phyloP scores from a whole-genome alignment of 2,113 vertebrate species.

The Brevimyrus niger region DNA sequence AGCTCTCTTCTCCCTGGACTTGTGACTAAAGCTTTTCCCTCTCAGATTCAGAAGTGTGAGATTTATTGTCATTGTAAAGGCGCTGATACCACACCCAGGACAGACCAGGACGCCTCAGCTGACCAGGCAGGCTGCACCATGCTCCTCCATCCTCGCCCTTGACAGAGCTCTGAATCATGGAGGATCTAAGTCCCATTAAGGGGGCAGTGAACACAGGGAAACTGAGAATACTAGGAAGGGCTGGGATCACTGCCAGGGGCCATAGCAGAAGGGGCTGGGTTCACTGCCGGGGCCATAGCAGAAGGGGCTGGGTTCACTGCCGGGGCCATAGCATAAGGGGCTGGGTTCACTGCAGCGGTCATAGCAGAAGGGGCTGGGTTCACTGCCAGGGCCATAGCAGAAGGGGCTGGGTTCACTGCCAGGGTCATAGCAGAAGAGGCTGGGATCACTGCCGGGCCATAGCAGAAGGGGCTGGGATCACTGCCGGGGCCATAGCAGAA shows the following conservation, averaged over 20 bases:
- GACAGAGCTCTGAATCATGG: neutral
- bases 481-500: no score
- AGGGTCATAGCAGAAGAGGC: no score
- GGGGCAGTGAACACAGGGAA: neutral
- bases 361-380: no score
- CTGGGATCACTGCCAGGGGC: no score
- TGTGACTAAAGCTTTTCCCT: slow-evolving; percentile 1
- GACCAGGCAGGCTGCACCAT: neutral
- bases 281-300: neutral
- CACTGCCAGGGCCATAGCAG: no score
- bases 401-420: no score
- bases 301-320: no score
- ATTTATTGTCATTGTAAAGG: slow-evolving; percentile 19
- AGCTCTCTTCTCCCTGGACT: slow-evolving; percentile 9
- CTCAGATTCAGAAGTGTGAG: slow-evolving; percentile 6
- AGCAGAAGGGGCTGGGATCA: no score
- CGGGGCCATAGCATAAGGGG: no score
- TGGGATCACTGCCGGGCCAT: no score
- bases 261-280: no score
- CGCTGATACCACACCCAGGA: slow-evolving; percentile 14
- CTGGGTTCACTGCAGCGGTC: no score
- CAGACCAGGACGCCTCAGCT: neutral
- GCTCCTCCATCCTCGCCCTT: neutral
- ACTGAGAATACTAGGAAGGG: neutral
- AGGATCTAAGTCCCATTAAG: neutral